Evolutionary conservation across 1,140 invertebrate species (phyloP).

Genomic region (Gonatopus flavifemur): DNA sequence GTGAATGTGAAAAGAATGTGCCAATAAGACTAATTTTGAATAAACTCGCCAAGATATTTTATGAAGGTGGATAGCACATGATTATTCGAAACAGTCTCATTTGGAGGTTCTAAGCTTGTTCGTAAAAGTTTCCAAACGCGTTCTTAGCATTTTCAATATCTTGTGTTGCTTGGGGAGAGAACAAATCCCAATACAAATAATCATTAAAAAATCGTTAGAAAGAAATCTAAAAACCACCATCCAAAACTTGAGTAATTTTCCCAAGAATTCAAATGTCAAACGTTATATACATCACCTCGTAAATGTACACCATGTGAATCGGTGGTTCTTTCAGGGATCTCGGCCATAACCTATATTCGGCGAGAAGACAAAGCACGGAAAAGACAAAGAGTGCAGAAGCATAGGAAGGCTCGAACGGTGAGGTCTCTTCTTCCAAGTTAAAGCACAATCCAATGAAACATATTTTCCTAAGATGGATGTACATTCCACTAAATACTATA

Average conservation of each 20-base stretch:
- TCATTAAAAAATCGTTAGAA: slow-evolving; percentile 5
- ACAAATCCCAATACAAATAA: no score
- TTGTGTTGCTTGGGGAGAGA: no score
- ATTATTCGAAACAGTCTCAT: no score
- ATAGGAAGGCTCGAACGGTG: slow-evolving; percentile 43
- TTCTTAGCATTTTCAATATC: no score
- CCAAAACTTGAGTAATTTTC: neutral
- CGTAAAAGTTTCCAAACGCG: no score
- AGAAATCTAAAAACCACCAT: neutral
- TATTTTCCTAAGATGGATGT: slow-evolving; percentile 49
- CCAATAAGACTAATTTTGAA: no score
- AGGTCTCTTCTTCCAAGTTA: slow-evolving; percentile 29
- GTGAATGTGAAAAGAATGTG: no score
- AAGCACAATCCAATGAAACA: slow-evolving; percentile 52
- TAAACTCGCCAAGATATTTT: no score
- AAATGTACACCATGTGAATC: slow-evolving; percentile 48
- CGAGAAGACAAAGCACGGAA: slow-evolving; percentile 49
- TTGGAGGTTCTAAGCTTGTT: no score
- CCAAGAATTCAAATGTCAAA: neutral
- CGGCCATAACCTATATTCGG: slow-evolving; percentile 54
- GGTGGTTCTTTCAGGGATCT: slow-evolving; percentile 53
- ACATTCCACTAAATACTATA: slow-evolving; percentile 47
- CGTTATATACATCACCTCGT: slow-evolving; percentile 50
- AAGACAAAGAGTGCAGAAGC: slow-evolving; percentile 48
- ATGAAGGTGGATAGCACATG: no score